phyloP scores from a whole-genome alignment of 2,113 vertebrate species.

The Aegotheles bennettii region DNA sequence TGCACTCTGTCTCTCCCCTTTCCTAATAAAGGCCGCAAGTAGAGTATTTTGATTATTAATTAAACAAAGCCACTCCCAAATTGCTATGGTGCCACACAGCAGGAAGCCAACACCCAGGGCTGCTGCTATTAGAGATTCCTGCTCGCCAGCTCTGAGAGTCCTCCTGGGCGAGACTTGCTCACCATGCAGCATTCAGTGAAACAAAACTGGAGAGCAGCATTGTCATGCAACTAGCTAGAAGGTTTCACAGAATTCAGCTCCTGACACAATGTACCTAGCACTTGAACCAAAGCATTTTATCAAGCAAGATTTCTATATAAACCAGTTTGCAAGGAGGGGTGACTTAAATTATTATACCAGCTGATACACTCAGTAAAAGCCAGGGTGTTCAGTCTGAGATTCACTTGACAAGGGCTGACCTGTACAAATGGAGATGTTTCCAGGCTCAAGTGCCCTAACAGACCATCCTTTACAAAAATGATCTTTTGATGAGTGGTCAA shows the following conservation, averaged over 20 bases:
- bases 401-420: neutral
- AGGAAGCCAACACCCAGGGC: slow-evolving; percentile 32
- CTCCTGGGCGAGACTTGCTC: fast-evolving
- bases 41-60: neutral
- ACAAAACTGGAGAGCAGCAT: neutral
- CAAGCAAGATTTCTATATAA: neutral
- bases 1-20: neutral
- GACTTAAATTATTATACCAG: neutral
- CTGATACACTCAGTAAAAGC: neutral
- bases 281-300: neutral
- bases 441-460: neutral
- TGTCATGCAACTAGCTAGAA: neutral
- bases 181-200: neutral
- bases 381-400: neutral
- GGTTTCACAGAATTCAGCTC: neutral
- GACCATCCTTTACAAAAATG: neutral
- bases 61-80: slow-evolving; percentile 60
- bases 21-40: neutral
- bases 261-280: neutral
- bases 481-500: neutral
- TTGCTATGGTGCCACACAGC: neutral
- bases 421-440: neutral
- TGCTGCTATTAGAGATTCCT: neutral
- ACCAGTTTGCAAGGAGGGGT: neutral
- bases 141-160: neutral